Evolutionary conservation across 2,113 vertebrate species (phyloP).

Genomic region (Cavia porcellus): DNA sequence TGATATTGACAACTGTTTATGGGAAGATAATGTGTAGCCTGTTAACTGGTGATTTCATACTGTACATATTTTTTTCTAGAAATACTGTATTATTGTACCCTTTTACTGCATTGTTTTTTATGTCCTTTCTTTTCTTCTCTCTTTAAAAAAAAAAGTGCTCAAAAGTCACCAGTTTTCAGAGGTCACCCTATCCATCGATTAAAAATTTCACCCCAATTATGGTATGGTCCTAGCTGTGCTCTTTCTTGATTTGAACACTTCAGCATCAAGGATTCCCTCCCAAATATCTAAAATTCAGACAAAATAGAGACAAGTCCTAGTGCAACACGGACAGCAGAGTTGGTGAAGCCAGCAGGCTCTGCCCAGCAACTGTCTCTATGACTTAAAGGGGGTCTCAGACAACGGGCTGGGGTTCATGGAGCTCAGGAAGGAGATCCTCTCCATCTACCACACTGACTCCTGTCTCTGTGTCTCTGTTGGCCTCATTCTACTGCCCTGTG

Average conservation of each 20-base stretch:
- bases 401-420: background rate
- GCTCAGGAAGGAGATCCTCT: background rate
- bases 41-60: too few relatives aligned
- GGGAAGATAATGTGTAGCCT: too few relatives aligned
- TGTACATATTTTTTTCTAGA: too few relatives aligned
- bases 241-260: background rate
- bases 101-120: too few relatives aligned
- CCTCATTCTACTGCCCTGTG: background rate
- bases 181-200: background rate
- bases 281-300: background rate
- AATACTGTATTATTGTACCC: too few relatives aligned
- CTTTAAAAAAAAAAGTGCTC: background rate
- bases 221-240: background rate
- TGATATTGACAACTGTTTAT: too few relatives aligned
- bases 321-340: background rate
- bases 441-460: background rate
- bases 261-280: background rate
- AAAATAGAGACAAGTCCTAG: background rate
- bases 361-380: background rate
- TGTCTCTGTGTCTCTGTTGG: background rate
- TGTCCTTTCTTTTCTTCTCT: too few relatives aligned
- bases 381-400: background rate
- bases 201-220: background rate
- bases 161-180: background rate
- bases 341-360: background rate